phyloP scores from a whole-genome alignment of 2,797 vertebrate species.

The Poecilia wingei region DNA sequence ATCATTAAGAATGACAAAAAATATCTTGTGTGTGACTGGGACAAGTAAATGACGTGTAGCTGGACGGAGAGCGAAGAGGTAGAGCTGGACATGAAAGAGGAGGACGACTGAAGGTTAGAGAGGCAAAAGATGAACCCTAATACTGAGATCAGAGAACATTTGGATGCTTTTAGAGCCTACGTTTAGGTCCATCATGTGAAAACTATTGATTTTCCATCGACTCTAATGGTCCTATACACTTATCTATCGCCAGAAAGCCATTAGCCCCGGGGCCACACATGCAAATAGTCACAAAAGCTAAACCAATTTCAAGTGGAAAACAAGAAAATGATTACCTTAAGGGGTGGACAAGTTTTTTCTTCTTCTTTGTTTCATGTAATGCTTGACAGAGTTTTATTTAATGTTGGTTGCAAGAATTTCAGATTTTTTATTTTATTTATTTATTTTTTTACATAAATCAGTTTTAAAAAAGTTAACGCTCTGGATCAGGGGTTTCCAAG shows the following conservation, averaged over 20 bases:
- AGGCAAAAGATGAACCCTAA: not conserved
- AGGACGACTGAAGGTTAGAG: not conserved
- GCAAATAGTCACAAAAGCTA: conserved; percentile 14
- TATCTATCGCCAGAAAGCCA: conserved; percentile 53
- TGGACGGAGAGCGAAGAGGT: not conserved
- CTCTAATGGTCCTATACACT: conserved; percentile 58
- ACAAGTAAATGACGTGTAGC: not conserved
- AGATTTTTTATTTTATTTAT: not conserved
- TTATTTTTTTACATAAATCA: not conserved
- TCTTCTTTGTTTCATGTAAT: not conserved
- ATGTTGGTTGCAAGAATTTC: not conserved
- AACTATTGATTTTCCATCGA: conserved; percentile 70
- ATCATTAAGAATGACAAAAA: not conserved
- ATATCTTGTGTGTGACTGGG: not conserved
- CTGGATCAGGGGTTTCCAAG: not conserved
- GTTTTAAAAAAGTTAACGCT: not conserved
- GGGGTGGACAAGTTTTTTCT: not conserved
- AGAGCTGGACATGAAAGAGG: not conserved
- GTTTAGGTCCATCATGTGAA: conserved; percentile 58
- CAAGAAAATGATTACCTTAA: not conserved
- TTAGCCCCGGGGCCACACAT: conserved; percentile 32
- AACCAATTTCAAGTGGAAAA: not conserved
- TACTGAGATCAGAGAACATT: conserved; percentile 21
- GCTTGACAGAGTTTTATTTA: not conserved
- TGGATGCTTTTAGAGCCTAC: conserved; percentile 60